A percentile compares a stretch with the other conserved stretches of the same genome.
These are phyloP conservation scores for Manacus vitellinus DNA, from an alignment of 2,113 vertebrate genomes.

Conservation along the genomic window DNA sequence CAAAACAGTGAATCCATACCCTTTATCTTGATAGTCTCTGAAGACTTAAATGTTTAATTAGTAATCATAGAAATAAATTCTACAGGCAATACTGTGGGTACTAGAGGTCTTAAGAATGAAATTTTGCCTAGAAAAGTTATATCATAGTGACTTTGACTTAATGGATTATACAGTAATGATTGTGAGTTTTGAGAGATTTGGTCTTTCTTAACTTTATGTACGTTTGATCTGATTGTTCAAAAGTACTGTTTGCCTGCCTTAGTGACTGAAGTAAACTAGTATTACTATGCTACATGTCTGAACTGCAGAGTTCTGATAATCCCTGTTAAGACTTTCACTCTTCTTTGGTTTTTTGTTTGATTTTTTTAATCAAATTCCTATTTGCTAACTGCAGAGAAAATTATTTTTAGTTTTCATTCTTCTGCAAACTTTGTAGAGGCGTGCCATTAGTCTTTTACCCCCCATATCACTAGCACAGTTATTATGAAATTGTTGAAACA, in stretches of 20 bases:
- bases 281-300: neutral
- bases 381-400: neutral
- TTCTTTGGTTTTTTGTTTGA: neutral
- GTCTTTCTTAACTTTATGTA: neutral
- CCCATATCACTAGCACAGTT: neutral
- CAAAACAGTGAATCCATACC: neutral
- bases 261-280: neutral
- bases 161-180: neutral
- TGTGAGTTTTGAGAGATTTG: neutral
- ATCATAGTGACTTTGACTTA: neutral
- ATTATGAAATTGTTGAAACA: neutral
- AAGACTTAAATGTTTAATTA: neutral
- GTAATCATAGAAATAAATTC: neutral
- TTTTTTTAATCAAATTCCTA: neutral
- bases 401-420: neutral
- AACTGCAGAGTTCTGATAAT: neutral
- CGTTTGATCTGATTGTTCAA: neutral
- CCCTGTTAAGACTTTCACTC: neutral
- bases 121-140: neutral
- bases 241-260: neutral
- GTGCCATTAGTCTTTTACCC: neutral
- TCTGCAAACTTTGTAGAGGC: neutral
- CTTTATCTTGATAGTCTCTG: neutral
- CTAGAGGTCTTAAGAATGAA: neutral
- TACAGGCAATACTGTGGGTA: neutral